A percentile compares a stretch with the other conserved stretches of the same genome.
These are phyloP conservation scores for Drosophila borealis DNA, from an alignment of 2,888 invertebrate genomes.

Conservation along the genomic window DNA sequence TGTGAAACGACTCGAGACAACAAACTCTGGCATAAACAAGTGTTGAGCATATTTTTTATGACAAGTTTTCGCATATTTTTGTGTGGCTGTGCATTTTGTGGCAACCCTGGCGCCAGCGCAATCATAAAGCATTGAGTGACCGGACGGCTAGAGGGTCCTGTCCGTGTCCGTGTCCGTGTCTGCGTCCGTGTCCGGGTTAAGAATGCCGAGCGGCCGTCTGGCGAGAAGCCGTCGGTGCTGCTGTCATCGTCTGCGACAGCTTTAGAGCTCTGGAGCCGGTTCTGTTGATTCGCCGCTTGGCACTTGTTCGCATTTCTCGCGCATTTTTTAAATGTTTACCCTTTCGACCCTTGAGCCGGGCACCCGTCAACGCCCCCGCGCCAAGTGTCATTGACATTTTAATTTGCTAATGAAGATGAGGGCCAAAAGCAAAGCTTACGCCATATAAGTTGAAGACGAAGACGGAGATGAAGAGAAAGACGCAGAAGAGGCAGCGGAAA, in stretches of 20 bases:
- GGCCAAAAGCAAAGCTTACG: slow-evolving; percentile 51
- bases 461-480: slow-evolving; percentile 3
- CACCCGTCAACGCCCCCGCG: slow-evolving; percentile 36
- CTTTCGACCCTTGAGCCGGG: slow-evolving; percentile 48
- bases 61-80: slow-evolving; percentile 45
- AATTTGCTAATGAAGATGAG: slow-evolving; percentile 80
- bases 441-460: not conserved
- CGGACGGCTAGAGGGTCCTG: slow-evolving; percentile 14
- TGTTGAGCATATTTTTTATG: slow-evolving; percentile 72
- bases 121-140: slow-evolving; percentile 71
- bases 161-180: slow-evolving; percentile 25
- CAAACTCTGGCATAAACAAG: slow-evolving; percentile 63
- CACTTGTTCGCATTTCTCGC: slow-evolving; percentile 62
- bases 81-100: slow-evolving; percentile 26
- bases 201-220: slow-evolving; percentile 56
- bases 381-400: slow-evolving; percentile 80
- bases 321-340: slow-evolving; percentile 76
- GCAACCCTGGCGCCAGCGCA: slow-evolving; percentile 56
- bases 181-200: slow-evolving; percentile 33
- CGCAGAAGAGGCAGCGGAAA: not conserved
- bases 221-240: slow-evolving; percentile 21
- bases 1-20: slow-evolving; percentile 27
- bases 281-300: slow-evolving; percentile 26
- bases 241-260: slow-evolving; percentile 32
- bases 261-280: slow-evolving; percentile 2